Conservation (phyloP, 2,888 invertebrate species). For the Octonoba sinensis region DNA sequence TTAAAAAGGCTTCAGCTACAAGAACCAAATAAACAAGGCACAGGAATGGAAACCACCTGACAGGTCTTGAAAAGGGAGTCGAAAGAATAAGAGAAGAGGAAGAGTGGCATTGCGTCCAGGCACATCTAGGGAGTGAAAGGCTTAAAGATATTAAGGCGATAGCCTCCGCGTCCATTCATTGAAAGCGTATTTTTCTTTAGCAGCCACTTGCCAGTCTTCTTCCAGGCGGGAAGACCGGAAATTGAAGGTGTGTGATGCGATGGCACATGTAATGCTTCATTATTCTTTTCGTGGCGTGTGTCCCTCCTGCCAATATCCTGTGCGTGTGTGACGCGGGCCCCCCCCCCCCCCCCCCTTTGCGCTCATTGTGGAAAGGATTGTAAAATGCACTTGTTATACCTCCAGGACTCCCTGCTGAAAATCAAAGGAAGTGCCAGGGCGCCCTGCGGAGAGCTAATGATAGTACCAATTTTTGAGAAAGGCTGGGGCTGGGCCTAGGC, state of each 20-base stretch:
- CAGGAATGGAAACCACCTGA: background rate
- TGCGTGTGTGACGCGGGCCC: background rate
- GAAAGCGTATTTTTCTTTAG: too few species aligned
- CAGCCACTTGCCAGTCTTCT: slow-evolving; percentile 38
- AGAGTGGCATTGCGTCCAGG: background rate
- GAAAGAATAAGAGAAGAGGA: slow-evolving; percentile 4
- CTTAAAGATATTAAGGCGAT: slow-evolving; percentile 49
- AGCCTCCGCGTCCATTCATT: background rate
- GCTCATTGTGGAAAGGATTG: background rate
- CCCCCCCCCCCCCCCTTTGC: background rate
- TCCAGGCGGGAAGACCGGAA: slow-evolving; percentile 39
- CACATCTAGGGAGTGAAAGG: slow-evolving; percentile 18
- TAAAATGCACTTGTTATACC: too few species aligned
- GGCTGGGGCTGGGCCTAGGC: too few species aligned
- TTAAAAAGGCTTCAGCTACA: too few species aligned
- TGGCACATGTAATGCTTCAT: slow-evolving; percentile 56
- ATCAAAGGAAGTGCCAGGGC: too few species aligned
- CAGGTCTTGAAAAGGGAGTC: slow-evolving; percentile 2
- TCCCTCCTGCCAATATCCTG: slow-evolving; percentile 4
- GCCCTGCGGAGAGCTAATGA: too few species aligned
- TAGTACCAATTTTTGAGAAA: too few species aligned
- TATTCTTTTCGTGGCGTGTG: slow-evolving; percentile 27
- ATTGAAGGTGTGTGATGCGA: slow-evolving; percentile 46
- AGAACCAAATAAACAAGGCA: too few species aligned
- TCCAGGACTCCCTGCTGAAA: too few species aligned